Evolutionary conservation across 2,113 vertebrate genomes (phyloP), one percentile per base, ranked within the genome.

Genomic region (Microtus pennsylvanicus): DNA sequence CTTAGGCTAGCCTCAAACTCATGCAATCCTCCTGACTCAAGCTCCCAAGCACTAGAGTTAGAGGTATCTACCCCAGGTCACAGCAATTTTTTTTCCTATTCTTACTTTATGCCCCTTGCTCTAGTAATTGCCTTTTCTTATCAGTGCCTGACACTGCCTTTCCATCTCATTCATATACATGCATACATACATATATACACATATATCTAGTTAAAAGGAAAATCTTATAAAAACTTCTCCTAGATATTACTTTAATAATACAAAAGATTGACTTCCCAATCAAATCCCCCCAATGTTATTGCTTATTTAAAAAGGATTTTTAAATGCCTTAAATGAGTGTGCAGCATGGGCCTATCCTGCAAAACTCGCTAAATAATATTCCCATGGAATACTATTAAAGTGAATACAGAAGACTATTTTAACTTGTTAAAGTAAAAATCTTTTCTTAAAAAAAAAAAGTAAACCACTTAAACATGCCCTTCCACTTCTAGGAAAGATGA

Each of bases 391-490:
- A 65, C 24, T 33, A 16, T 38, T 58, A 89, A 38, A 82, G 74
- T 58, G 12, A 65, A 19, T 55, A 75, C 4, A 83, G 17, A 89
- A 81, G 65, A 80, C 30, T 50, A 80, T 45, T 77, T 74, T 19
- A 85, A 67, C 58, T 94, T 94, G 45, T 61, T 83, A 83, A 58
- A 91, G 63, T 33, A 35, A 80, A 95, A 80, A 70, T 50, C 38
- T 47, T 35, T 81, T 87, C 26, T 45, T 65, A 74, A 95, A 81
- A 95, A 81, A 86, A 50, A 93, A 16, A 61, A 63, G 16, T 14
- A 86, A 90, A 75, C 19, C 10, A 69, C n/a, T 28, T 33, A 91
- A 80, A 87, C 52, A 87, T 74, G 63, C 9, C 81, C 67, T 88
- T 55, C 21, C 10, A 55, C n/a, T 89, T 89, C 55, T 92, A 76